Conservation (phyloP, 2,113 vertebrate species). For the Capreolus pygargus region DNA sequence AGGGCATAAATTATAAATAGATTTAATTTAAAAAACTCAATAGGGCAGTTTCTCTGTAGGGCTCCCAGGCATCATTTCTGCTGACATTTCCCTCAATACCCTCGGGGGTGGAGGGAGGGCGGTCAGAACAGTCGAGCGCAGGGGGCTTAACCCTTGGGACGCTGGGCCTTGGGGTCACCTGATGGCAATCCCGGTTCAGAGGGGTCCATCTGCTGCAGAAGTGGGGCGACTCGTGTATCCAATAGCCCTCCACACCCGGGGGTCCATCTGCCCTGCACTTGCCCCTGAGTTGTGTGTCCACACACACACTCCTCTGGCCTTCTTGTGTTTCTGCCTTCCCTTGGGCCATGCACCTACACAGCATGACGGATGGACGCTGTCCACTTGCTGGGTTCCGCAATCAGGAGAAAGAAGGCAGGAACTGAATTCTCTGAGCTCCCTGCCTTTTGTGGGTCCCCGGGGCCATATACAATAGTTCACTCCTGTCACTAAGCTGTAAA, state of each 20-base stretch:
- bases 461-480: constrained; percentile 62
- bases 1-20: constrained; percentile 70
- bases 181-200: fast-evolving
- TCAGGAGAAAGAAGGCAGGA: constrained; percentile 61
- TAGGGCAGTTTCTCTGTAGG: constrained; percentile 52
- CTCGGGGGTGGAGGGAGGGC: neutral
- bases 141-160: neutral
- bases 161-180: fast-evolving
- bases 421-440: constrained; percentile 53
- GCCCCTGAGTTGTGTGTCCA: neutral
- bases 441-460: constrained; percentile 56
- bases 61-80: neutral
- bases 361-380: constrained; percentile 61
- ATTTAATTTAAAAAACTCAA: constrained; percentile 68
- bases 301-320: neutral
- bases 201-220: neutral
- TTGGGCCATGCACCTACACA: constrained; percentile 66
- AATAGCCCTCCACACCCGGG: neutral
- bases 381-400: neutral
- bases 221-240: fast-evolving
- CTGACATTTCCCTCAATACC: constrained; percentile 18
- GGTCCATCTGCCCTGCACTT: neutral
- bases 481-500: constrained; percentile 69
- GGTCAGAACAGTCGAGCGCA: neutral
- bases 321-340: constrained; percentile 31